Conservation (phyloP, 64 coral and sea anemone genomes). For the Anthopleura sola region DNA sequence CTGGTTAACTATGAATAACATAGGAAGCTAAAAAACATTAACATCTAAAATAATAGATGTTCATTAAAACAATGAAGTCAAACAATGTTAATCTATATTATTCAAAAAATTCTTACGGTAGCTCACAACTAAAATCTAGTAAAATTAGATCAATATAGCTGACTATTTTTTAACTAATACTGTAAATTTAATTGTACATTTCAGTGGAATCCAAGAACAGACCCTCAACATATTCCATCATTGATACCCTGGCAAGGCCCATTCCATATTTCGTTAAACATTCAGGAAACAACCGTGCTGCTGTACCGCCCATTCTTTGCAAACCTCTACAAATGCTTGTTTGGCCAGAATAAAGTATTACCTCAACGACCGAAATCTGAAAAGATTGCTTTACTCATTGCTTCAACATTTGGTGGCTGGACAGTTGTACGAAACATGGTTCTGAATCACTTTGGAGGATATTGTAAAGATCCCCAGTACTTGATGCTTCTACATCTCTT, state of each 20-base stretch:
- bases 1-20: too few species aligned
- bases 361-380: background rate
- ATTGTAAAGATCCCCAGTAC: constrained; percentile 34
- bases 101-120: too few species aligned
- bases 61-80: too few species aligned
- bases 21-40: too few species aligned
- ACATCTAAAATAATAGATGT: too few species aligned
- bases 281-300: constrained; percentile 29
- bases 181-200: too few species aligned
- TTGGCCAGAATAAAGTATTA: background rate
- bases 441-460: background rate
- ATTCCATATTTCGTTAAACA: constrained; percentile 38
- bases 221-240: too few species aligned
- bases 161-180: too few species aligned
- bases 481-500: constrained; percentile 20
- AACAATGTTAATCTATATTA: too few species aligned
- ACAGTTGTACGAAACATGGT: background rate
- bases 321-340: constrained; percentile 15
- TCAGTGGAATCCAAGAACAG: too few species aligned
- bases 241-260: constrained; percentile 28
- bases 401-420: constrained; percentile 29
- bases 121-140: too few species aligned
- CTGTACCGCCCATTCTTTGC: constrained; percentile 23
- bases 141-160: too few species aligned
- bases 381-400: background rate